phyloP scores from a whole-genome alignment of 2,113 vertebrate genomes.

The Asarcornis scutulata region DNA sequence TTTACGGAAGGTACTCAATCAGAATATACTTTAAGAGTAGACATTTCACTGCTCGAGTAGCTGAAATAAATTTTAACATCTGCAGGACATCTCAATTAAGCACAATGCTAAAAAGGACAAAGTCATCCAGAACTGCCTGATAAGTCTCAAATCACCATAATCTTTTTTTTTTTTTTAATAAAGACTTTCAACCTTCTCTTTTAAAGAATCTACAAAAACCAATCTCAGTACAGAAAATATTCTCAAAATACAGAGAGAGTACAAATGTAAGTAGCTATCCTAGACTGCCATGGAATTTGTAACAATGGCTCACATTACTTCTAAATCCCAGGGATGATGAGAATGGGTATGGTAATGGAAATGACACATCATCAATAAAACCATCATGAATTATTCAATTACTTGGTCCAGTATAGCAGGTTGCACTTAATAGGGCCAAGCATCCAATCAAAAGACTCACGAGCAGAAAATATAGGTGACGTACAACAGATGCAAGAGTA shows the following conservation, averaged over 20 bases:
- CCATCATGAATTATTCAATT: constrained; percentile 24
- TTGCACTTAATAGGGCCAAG: background rate
- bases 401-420: background rate
- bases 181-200: background rate
- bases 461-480: background rate
- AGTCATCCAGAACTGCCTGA: background rate
- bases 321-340: background rate
- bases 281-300: background rate
- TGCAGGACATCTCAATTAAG: background rate
- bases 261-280: background rate
- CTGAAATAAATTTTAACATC: background rate
- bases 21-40: background rate
- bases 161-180: background rate
- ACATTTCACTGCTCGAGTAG: background rate
- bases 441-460: background rate
- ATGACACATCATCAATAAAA: background rate
- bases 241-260: background rate
- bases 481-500: background rate
- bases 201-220: background rate
- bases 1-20: background rate
- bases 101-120: background rate
- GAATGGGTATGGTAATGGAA: background rate
- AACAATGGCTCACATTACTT: background rate
- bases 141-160: background rate
- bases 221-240: background rate